These are phyloP conservation scores for Nebria ingens DNA, from an alignment of 1,140 invertebrate species.

Conservation along the genomic window DNA sequence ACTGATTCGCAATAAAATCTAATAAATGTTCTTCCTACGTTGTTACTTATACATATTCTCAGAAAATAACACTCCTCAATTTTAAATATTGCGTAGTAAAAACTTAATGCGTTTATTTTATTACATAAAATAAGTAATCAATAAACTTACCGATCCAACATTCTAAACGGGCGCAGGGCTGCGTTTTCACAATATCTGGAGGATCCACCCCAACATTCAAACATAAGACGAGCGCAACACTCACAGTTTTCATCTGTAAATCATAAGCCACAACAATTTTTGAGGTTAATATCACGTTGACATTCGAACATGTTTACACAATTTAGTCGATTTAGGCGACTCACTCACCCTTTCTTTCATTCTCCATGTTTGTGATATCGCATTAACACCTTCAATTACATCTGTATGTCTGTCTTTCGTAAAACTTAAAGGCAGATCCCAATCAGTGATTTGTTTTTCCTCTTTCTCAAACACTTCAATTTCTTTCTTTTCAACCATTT, in stretches of 20 bases:
- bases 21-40: too few species aligned
- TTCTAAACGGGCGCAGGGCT: slow-evolving; percentile 89
- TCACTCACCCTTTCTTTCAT: slow-evolving; percentile 77
- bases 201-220: slow-evolving; percentile 98
- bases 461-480: background rate
- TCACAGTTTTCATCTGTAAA: slow-evolving; percentile 94
- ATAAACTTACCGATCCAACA: slow-evolving; percentile 84
- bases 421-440: slow-evolving; percentile 55
- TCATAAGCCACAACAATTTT: too few species aligned
- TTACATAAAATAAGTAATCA: background rate
- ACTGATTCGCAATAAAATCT: too few species aligned
- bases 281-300: slow-evolving; percentile 5
- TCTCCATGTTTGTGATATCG: slow-evolving; percentile 71
- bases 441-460: slow-evolving; percentile 34
- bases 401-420: slow-evolving; percentile 62
- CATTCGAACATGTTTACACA: slow-evolving; percentile 7
- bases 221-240: slow-evolving; percentile 94
- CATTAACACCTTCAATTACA: slow-evolving; percentile 61
- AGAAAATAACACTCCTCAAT: too few species aligned
- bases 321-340: too few species aligned
- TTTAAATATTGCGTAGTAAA: too few species aligned
- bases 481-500: slow-evolving; percentile 13
- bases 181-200: slow-evolving; percentile 93
- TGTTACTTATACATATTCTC: too few species aligned
- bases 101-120: too few species aligned